Evolutionary conservation across 2,797 vertebrate species (phyloP).

Genomic region (Dendrocincla fuliginosa): DNA sequence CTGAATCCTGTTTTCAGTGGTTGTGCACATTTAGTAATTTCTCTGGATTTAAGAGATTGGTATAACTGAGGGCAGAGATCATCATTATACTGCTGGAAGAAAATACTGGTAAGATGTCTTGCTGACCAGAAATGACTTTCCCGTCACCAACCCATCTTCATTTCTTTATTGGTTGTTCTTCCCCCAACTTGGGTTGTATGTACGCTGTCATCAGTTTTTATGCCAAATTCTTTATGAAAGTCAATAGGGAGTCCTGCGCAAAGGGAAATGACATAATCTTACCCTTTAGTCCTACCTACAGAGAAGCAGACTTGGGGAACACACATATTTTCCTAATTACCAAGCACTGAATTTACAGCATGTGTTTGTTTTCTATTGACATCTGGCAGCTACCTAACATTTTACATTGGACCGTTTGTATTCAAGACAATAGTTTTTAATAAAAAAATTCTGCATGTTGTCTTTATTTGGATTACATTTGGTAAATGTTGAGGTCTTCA

Average conservation of each 20-base stretch:
- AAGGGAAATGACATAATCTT: conserved; percentile 66
- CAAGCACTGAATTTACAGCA: conserved; percentile 29
- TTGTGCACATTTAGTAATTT: not conserved
- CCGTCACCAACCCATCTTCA: not conserved
- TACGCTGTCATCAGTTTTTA: conserved; percentile 32
- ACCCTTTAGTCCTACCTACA: conserved; percentile 52
- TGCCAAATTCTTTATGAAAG: conserved; percentile 45
- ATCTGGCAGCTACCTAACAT: conserved; percentile 38
- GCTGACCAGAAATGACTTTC: conserved; percentile 20
- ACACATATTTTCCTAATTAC: conserved; percentile 54
- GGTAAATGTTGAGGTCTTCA: not conserved
- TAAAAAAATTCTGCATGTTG: conserved; percentile 21
- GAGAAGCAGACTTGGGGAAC: conserved; percentile 43
- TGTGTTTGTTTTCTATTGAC: conserved; percentile 25
- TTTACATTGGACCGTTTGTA: not conserved
- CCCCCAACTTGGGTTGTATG: not conserved
- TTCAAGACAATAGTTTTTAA: conserved; percentile 37
- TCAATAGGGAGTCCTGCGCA: conserved; percentile 55
- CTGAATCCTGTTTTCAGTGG: not conserved
- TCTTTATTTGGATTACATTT: conserved; percentile 3
- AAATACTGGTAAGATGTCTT: not conserved
- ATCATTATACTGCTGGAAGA: not conserved
- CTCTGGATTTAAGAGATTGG: not conserved
- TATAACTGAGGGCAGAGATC: not conserved
- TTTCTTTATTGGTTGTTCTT: conserved; percentile 48